Conservation (phyloP, 2,797 vertebrate species). For the Cichlasoma orientale region DNA sequence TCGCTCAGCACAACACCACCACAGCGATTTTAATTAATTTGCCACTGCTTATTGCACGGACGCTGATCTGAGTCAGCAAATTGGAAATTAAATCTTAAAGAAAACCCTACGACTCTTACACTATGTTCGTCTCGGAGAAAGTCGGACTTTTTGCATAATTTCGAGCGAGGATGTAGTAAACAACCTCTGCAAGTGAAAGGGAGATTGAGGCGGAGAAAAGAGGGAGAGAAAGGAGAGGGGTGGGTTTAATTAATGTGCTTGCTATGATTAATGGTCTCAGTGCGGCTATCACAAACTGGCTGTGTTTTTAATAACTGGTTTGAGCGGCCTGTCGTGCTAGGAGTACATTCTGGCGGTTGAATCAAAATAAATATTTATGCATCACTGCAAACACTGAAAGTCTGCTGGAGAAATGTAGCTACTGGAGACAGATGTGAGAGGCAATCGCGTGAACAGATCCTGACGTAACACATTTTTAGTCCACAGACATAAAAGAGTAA, state of each 20-base stretch:
- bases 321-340: constrained; percentile 52
- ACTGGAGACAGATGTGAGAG: neutral
- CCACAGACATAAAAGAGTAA: neutral
- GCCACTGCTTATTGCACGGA: constrained; percentile 45
- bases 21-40: constrained; percentile 63
- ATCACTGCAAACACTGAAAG: constrained; percentile 17
- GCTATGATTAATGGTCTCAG: constrained; percentile 73
- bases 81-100: constrained; percentile 20
- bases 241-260: constrained; percentile 70
- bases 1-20: constrained; percentile 50
- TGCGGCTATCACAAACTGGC: constrained; percentile 61
- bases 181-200: constrained; percentile 10
- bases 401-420: neutral
- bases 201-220: constrained; percentile 23
- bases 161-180: constrained; percentile 6
- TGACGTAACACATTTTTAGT: neutral
- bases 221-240: constrained; percentile 20
- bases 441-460: neutral
- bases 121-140: constrained; percentile 20
- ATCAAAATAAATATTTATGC: constrained; percentile 63
- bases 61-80: constrained; percentile 57
- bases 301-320: constrained; percentile 65
- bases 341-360: constrained; percentile 25
- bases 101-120: constrained; percentile 1
- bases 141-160: constrained; percentile 18